A percentile compares a stretch with the other conserved stretches of the same genome.
These are phyloP conservation scores for Heterotis niloticus DNA, from an alignment of 2,113 vertebrate species.

Conservation along the genomic window DNA sequence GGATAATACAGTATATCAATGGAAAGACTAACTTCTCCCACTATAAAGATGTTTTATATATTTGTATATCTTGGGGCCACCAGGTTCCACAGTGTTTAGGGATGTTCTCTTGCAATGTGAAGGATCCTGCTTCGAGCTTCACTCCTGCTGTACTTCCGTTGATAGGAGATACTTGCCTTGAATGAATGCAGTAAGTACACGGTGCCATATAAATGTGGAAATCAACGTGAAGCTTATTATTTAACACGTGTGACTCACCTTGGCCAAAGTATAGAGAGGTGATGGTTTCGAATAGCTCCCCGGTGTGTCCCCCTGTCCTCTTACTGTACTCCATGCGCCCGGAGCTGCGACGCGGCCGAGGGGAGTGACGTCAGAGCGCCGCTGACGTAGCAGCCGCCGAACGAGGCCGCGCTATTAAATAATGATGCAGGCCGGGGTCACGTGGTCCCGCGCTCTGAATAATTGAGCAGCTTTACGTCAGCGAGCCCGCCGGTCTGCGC, in stretches of 20 bases:
- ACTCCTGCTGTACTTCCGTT: too few species aligned
- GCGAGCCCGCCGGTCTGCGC: slow-evolving; percentile 4
- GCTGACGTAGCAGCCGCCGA: slow-evolving; percentile 28
- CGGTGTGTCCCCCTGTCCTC: background rate
- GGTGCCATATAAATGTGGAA: too few species aligned
- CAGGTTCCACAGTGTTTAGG: too few species aligned
- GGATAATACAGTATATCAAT: too few species aligned
- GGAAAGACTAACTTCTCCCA: too few species aligned
- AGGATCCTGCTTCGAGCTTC: too few species aligned
- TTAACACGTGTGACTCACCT: background rate
- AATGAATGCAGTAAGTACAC: too few species aligned
- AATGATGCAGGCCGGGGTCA: slow-evolving; percentile 26
- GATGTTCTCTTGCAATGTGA: too few species aligned
- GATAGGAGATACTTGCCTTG: too few species aligned
- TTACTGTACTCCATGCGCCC: background rate
- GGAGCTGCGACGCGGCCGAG: background rate
- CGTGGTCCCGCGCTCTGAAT: slow-evolving; percentile 22
- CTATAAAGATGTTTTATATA: too few species aligned
- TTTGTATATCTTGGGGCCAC: too few species aligned
- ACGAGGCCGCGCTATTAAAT: slow-evolving; percentile 26
- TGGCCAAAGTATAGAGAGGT: background rate
- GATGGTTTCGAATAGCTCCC: background rate
- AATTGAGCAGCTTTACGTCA: slow-evolving; percentile 30
- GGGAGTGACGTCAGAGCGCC: slow-evolving; percentile 25
- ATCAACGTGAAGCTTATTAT: too few species aligned